Conservation (phyloP, 35 echinoderm and acorn worm genomes). For the Diadema setosum region DNA sequence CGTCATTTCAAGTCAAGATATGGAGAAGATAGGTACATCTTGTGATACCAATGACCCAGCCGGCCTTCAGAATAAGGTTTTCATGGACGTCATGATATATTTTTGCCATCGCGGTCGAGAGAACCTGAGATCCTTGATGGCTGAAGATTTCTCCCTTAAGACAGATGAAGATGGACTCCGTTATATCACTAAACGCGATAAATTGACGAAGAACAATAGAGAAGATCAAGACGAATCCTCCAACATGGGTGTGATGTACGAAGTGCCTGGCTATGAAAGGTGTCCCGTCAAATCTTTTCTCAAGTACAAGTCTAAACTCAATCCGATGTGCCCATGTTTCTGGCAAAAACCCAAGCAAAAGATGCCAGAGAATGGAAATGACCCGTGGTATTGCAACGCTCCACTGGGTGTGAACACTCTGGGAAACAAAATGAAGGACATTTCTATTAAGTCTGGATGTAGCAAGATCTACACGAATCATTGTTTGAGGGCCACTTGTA, state of each 20-base stretch:
- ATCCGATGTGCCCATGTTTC: neutral
- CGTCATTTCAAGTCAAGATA: too few species aligned
- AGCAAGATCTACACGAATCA: neutral
- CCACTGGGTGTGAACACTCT: neutral
- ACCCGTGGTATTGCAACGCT: neutral
- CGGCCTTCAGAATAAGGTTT: too few species aligned
- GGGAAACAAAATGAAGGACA: neutral
- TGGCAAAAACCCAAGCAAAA: neutral
- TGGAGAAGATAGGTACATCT: too few species aligned
- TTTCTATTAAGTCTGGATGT: neutral
- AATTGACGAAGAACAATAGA: conserved; percentile 7
- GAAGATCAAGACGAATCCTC: neutral
- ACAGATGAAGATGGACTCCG: too few species aligned
- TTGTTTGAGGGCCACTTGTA: neutral
- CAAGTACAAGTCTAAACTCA: neutral
- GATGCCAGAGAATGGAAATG: neutral
- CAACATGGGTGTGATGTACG: neutral
- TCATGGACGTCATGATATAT: too few species aligned
- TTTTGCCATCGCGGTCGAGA: too few species aligned
- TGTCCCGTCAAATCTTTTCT: neutral
- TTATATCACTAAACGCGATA: too few species aligned
- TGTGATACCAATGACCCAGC: too few species aligned
- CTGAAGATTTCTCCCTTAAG: too few species aligned
- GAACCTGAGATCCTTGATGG: too few species aligned
- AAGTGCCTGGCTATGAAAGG: neutral